phyloP scores from a whole-genome alignment of 2,797 vertebrate species.

The Lophura swinhoii region DNA sequence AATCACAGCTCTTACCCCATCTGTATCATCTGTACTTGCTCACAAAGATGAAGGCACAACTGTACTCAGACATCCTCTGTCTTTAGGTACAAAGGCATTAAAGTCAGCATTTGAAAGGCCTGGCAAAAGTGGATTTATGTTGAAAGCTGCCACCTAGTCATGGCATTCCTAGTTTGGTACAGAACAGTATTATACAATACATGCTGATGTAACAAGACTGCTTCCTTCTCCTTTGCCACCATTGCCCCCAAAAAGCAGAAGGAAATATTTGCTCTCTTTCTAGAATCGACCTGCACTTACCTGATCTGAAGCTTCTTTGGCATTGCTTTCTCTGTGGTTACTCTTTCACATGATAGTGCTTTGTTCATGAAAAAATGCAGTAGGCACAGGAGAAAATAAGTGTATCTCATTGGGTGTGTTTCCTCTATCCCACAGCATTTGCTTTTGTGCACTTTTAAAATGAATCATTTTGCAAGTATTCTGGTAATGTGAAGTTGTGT shows the following conservation, averaged over 20 bases:
- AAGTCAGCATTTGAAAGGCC: neutral
- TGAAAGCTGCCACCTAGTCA: neutral
- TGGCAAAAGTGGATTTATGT: neutral
- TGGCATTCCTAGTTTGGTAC: accelerated
- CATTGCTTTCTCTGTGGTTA: neutral
- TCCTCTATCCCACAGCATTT: neutral
- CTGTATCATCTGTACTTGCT: neutral
- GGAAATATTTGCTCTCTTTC: neutral
- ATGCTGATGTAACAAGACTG: neutral
- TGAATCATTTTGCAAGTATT: neutral
- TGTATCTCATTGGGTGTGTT: neutral
- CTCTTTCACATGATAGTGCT: neutral
- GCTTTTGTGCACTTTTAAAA: neutral
- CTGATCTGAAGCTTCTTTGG: neutral
- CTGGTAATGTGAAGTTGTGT: neutral
- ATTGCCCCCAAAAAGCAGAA: neutral
- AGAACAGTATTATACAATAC: neutral
- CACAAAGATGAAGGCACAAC: neutral
- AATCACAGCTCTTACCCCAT: neutral
- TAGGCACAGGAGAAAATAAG: neutral
- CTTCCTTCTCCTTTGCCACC: neutral
- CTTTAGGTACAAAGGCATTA: neutral
- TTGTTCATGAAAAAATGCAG: neutral
- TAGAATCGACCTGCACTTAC: neutral
- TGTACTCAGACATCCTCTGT: neutral